These are phyloP conservation scores for Koerneria pararmatus DNA, from an alignment of 2,888 invertebrate genomes.

Conservation along the genomic window DNA sequence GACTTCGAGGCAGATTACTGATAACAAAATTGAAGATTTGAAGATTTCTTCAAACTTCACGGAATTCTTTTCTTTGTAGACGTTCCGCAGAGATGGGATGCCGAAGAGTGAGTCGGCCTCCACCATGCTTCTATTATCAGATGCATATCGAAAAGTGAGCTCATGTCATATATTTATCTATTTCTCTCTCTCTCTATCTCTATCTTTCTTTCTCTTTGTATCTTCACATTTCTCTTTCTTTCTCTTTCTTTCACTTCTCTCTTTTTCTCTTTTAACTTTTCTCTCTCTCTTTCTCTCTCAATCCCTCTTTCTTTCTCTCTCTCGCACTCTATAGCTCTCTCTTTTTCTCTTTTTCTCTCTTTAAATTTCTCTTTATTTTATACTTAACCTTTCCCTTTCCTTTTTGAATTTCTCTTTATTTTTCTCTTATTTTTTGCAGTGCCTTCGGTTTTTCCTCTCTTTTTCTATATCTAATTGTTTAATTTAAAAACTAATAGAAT, in stretches of 20 bases:
- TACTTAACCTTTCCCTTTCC: neutral
- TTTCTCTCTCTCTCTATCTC: slow-evolving; percentile 1
- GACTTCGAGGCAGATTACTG: no score
- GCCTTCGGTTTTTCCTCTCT: neutral
- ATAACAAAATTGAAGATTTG: no score
- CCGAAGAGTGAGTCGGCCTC: no score
- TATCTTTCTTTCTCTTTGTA: neutral
- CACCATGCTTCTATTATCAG: no score
- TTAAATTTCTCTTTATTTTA: neutral
- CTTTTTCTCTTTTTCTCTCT: neutral
- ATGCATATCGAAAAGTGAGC: no score
- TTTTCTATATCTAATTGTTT: neutral
- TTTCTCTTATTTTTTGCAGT: neutral
- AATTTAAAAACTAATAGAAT: no score
- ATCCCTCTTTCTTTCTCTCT: neutral
- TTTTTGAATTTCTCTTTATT: neutral
- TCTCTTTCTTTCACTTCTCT: neutral
- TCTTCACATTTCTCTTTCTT: neutral
- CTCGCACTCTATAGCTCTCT: neutral
- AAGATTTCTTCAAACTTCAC: no score
- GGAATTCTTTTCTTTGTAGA: no score
- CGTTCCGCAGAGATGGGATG: no score
- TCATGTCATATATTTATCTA: no score
- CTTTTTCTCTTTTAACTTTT: neutral
- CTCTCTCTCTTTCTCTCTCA: neutral